Evolutionary conservation across 2,113 vertebrate species (phyloP).

Genomic region (Burhinus oedicnemus): DNA sequence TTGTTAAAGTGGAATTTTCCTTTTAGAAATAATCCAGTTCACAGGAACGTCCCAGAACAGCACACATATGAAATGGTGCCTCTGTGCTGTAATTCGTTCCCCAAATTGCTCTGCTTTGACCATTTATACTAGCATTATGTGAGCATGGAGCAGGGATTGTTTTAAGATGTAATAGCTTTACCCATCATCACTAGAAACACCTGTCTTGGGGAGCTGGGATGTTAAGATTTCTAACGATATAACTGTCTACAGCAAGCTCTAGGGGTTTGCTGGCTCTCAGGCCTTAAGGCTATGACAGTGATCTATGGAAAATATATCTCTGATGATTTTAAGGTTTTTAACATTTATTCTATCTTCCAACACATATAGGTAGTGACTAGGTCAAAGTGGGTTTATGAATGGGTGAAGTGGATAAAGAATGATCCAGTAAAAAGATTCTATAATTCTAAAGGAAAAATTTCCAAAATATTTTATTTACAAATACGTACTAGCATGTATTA

Average conservation of each 20-base stretch:
- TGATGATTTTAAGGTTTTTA: conserved; percentile 19
- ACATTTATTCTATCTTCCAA: neutral
- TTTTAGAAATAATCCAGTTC: neutral
- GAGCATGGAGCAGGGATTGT: neutral
- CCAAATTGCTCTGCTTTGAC: neutral
- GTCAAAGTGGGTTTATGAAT: neutral
- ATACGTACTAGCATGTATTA: neutral
- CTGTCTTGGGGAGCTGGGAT: neutral
- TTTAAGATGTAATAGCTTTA: neutral
- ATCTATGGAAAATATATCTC: conserved; percentile 31
- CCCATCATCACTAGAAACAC: neutral
- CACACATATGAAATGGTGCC: fast-evolving
- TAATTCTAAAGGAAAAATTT: neutral
- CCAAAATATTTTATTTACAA: neutral
- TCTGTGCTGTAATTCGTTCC: neutral
- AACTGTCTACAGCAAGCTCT: neutral
- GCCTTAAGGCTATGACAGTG: conserved; percentile 31
- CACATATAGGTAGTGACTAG: neutral
- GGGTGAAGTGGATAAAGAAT: neutral
- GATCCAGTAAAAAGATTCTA: neutral
- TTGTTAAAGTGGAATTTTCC: neutral
- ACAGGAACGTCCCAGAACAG: neutral
- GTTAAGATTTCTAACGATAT: neutral
- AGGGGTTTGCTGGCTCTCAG: neutral
- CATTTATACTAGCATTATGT: neutral